Conservation (phyloP, 2,797 vertebrate genomes). For the Acrossocheilus fasciatus region DNA sequence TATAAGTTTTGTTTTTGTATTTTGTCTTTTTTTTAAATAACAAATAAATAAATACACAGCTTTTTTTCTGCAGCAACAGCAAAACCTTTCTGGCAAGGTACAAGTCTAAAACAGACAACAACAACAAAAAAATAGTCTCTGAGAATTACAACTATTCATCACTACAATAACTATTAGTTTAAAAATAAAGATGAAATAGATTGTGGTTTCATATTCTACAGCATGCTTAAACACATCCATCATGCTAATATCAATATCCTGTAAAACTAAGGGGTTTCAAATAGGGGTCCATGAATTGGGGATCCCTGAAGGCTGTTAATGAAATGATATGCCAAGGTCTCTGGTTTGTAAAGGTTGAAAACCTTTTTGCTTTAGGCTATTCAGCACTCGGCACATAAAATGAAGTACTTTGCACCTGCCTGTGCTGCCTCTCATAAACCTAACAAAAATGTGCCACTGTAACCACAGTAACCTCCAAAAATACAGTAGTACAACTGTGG, state of each 20-base stretch:
- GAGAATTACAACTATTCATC: neutral
- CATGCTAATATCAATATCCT: neutral
- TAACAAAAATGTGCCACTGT: neutral
- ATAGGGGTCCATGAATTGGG: neutral
- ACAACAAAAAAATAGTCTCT: neutral
- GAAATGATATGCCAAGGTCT: neutral
- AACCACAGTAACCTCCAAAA: neutral
- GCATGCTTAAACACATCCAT: neutral
- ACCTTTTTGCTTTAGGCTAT: neutral
- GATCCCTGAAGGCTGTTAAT: no score
- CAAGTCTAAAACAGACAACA: neutral
- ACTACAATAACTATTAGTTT: neutral
- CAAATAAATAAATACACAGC: constrained; percentile 10
- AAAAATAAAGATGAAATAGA: neutral
- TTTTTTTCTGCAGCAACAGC: neutral
- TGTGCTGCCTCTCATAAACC: neutral
- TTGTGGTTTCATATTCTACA: neutral
- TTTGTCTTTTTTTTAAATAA: constrained; percentile 17
- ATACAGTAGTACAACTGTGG: neutral
- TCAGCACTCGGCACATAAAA: neutral
- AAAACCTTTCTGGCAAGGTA: neutral
- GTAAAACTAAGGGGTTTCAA: neutral
- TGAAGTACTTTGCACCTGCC: neutral
- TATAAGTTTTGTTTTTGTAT: constrained; percentile 19
- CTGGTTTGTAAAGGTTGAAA: neutral